Conservation (phyloP, 1,140 invertebrate genomes). For the Saxidomus purpurata region DNA sequence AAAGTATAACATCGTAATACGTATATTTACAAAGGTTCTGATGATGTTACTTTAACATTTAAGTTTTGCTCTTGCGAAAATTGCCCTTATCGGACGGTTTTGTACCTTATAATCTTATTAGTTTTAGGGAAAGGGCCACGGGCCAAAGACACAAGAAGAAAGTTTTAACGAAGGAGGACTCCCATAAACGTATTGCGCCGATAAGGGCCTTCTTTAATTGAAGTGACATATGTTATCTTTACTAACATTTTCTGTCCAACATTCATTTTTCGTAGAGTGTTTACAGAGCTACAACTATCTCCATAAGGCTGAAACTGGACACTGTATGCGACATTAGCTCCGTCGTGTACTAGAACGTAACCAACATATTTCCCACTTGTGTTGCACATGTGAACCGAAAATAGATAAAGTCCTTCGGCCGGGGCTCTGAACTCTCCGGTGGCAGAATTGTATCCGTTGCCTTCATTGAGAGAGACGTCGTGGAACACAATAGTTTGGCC, state of each 20-base stretch:
- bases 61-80: too few species aligned
- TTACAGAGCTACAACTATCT: not conserved
- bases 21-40: too few species aligned
- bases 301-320: not conserved
- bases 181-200: not conserved
- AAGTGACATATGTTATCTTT: not conserved
- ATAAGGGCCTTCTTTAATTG: not conserved
- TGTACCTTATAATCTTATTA: too few species aligned
- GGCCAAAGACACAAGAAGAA: too few species aligned
- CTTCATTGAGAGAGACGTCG: not conserved
- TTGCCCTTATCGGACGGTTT: too few species aligned
- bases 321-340: not conserved
- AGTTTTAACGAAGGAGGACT: not conserved
- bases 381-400: not conserved
- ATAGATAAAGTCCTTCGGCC: not conserved
- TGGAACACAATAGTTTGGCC: not conserved
- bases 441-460: not conserved
- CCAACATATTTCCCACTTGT: not conserved
- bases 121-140: too few species aligned
- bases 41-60: too few species aligned
- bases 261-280: not conserved
- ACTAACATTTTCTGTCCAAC: not conserved
- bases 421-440: slow-evolving; percentile 1
- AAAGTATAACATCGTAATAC: too few species aligned
- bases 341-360: not conserved